Evolutionary conservation across 2,113 vertebrate genomes (phyloP).

Genomic region (Heloderma charlesbogerti): DNA sequence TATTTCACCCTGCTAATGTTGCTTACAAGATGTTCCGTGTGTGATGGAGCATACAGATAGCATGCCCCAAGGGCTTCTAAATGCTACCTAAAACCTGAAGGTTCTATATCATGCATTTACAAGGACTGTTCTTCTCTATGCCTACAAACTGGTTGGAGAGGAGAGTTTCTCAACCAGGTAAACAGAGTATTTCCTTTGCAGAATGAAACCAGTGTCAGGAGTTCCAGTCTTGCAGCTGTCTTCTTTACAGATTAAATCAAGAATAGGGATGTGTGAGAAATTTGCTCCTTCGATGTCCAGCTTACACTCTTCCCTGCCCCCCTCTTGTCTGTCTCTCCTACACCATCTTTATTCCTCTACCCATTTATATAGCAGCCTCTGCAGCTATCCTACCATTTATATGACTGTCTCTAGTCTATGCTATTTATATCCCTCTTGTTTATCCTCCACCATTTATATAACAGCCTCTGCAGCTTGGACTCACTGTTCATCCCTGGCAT

Average conservation of each 20-base stretch:
- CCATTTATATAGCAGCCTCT: no score
- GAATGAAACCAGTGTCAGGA: background rate
- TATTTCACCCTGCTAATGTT: constrained; percentile 4
- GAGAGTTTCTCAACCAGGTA: background rate
- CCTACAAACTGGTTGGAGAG: constrained; percentile 7
- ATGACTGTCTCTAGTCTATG: no score
- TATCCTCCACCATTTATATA: no score
- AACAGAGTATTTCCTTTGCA: constrained; percentile 8
- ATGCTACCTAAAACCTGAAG: background rate
- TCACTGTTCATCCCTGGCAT: no score
- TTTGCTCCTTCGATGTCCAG: no score
- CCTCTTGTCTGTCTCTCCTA: no score
- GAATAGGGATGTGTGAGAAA: no score
- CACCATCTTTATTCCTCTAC: no score
- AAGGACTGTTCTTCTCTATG: background rate
- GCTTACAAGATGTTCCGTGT: background rate
- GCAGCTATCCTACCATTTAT: no score
- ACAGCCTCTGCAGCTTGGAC: no score
- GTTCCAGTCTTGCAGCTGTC: background rate
- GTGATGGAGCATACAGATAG: background rate
- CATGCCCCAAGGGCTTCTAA: background rate
- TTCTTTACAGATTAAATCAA: background rate
- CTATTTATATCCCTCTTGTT: no score
- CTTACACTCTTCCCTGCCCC: no score
- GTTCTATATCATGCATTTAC: background rate